Conservation (phyloP, 2,113 vertebrate genomes). For the Cariama cristata region DNA sequence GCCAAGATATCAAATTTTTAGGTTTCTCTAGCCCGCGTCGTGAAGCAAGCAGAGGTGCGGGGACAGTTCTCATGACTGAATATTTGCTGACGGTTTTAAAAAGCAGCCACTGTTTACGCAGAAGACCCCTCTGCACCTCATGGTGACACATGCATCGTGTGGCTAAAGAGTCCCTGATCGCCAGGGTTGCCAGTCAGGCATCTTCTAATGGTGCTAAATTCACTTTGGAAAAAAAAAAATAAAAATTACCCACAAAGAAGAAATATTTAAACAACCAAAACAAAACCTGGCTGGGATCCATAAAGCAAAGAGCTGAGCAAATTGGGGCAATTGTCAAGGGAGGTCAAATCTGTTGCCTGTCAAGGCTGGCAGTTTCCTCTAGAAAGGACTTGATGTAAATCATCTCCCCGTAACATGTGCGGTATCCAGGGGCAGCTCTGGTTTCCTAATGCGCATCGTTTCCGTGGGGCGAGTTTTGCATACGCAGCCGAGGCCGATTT, state of each 20-base stretch:
- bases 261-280: neutral
- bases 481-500: neutral
- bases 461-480: slow-evolving; percentile 1
- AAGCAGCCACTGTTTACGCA: neutral
- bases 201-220: neutral
- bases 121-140: neutral
- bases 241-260: neutral
- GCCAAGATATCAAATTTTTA: neutral
- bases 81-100: neutral
- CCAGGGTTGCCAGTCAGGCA: neutral
- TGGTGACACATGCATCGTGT: neutral
- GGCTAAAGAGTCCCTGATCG: neutral
- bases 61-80: neutral
- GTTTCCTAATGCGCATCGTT: neutral
- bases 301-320: slow-evolving; percentile 47
- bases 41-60: neutral
- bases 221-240: neutral
- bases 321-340: slow-evolving; percentile 62
- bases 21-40: neutral
- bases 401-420: neutral
- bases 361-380: slow-evolving; percentile 47
- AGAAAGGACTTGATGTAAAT: slow-evolving; percentile 38
- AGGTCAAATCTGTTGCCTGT: slow-evolving; percentile 61
- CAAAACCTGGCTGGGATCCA: slow-evolving; percentile 48
- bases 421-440: slow-evolving; percentile 7